Evolutionary conservation across 2,113 vertebrate species (phyloP).

Genomic region (Lasiurus borealis): DNA sequence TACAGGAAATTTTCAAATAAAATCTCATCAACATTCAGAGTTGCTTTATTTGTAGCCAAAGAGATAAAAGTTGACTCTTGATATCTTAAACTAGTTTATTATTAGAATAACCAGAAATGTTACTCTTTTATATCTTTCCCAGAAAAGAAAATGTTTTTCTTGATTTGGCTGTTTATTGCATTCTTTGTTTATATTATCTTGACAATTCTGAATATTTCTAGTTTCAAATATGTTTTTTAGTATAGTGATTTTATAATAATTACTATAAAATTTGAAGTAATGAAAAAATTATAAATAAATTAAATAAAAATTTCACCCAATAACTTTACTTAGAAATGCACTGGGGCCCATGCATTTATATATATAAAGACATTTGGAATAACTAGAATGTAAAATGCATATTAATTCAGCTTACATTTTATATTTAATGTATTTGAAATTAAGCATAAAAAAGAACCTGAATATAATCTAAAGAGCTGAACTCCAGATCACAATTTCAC

Average conservation of each 20-base stretch:
- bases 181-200: conserved; percentile 43
- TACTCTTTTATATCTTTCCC: conserved; percentile 54
- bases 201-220: conserved; percentile 19
- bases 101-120: conserved; percentile 50
- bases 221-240: conserved; percentile 21
- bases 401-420: not conserved
- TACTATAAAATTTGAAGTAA: not conserved
- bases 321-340: not conserved
- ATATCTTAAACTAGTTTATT: conserved; percentile 66
- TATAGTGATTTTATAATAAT: not conserved
- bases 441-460: not conserved
- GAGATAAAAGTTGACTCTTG: conserved; percentile 53
- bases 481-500: not conserved
- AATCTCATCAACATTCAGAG: not conserved
- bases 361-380: not conserved
- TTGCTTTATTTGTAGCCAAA: conserved; percentile 15
- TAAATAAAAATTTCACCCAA: not conserved
- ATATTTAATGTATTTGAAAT: conserved; percentile 9
- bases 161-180: not conserved
- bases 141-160: conserved; percentile 43
- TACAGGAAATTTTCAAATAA: conserved; percentile 49
- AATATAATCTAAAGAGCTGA: not conserved
- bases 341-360: not conserved
- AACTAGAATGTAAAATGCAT: not conserved
- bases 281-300: not conserved